Conservation (phyloP, 2,888 invertebrate genomes). For the Luperina testacea region DNA sequence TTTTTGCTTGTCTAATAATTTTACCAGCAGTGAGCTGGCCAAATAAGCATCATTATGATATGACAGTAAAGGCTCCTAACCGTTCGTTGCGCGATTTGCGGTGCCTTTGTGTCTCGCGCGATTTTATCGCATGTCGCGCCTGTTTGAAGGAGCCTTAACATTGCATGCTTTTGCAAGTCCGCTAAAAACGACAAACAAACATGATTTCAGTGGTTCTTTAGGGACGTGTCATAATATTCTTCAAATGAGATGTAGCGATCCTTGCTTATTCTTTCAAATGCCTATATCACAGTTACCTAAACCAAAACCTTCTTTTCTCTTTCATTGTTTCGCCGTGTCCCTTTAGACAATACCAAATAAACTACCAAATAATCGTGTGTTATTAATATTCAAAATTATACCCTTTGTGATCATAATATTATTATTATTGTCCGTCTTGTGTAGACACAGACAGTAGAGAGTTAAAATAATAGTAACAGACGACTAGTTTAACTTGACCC, state of each 20-base stretch:
- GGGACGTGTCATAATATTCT: slow-evolving; percentile 3
- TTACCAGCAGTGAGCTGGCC: background rate
- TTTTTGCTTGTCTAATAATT: background rate
- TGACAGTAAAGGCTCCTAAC: too few relatives aligned
- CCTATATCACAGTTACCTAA: background rate
- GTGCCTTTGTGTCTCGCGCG: too few relatives aligned
- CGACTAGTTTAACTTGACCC: slow-evolving; percentile 19
- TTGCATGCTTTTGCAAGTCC: slow-evolving; percentile 5
- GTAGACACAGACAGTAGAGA: slow-evolving; percentile 13
- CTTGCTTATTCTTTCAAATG: background rate
- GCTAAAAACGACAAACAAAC: slow-evolving; percentile 20
- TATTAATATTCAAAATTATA: slow-evolving; percentile 25
- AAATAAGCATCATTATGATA: background rate
- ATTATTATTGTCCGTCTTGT: slow-evolving; percentile 12
- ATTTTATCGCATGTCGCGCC: too few relatives aligned
- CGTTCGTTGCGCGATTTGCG: too few relatives aligned
- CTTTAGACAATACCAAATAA: background rate
- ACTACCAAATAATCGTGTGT: slow-evolving; percentile 9
- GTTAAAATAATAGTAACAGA: slow-evolving; percentile 21
- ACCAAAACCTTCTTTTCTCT: background rate
- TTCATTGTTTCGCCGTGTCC: background rate
- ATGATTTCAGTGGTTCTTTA: slow-evolving; percentile 20
- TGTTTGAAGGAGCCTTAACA: too few relatives aligned
- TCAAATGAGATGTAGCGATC: slow-evolving; percentile 6
- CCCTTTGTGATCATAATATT: slow-evolving; percentile 27